Evolutionary conservation across 2,797 vertebrate genomes (phyloP).

Genomic region (Gorsachius magnificus): DNA sequence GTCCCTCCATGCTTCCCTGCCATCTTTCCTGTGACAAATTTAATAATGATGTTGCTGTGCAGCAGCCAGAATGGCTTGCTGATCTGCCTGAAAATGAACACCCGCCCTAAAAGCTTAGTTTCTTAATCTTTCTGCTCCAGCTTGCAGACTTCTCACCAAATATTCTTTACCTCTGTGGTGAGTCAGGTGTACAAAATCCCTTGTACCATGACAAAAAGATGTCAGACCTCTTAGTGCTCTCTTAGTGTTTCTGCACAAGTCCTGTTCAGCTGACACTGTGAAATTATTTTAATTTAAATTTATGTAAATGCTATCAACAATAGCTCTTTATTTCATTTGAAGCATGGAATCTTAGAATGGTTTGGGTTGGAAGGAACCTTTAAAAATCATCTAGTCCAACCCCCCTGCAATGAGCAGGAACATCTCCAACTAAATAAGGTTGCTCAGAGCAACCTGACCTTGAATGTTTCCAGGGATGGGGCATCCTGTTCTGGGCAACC

Average conservation of each 20-base stretch:
- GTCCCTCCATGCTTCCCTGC: background rate
- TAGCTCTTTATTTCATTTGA: background rate
- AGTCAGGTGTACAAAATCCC: background rate
- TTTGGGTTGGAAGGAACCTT: background rate
- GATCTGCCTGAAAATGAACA: background rate
- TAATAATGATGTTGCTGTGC: background rate
- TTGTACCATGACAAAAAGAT: background rate
- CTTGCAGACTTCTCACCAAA: background rate
- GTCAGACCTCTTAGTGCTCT: background rate
- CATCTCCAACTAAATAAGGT: background rate
- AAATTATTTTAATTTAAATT: background rate
- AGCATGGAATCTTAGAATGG: background rate
- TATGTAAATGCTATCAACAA: background rate
- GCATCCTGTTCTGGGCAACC: background rate
- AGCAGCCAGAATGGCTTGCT: background rate
- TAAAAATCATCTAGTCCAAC: background rate
- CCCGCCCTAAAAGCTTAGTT: background rate
- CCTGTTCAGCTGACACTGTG: background rate
- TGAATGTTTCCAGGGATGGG: background rate
- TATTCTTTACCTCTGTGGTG: background rate
- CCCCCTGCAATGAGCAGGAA: background rate
- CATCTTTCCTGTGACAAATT: background rate
- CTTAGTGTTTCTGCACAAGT: background rate
- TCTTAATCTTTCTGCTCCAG: background rate
- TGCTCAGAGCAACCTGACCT: background rate